Conservation (phyloP, 1,140 invertebrate genomes). For the Ceratina australensis region DNA sequence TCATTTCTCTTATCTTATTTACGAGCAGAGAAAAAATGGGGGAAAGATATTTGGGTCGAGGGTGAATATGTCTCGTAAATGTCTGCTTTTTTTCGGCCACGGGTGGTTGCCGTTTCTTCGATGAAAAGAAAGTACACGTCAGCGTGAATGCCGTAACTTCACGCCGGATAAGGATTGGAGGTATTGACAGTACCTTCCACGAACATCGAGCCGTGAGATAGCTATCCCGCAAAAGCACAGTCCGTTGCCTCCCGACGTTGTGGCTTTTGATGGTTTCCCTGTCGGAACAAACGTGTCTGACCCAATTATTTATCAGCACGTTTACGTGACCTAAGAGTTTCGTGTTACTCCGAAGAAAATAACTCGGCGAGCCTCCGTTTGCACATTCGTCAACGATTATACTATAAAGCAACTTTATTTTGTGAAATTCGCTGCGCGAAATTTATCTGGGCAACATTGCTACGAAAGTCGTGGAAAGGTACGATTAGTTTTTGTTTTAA, state of each 20-base stretch:
- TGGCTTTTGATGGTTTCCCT: conserved; percentile 9
- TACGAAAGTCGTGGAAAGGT: too few species aligned
- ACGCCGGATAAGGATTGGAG: conserved; percentile 34
- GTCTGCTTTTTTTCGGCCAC: not conserved
- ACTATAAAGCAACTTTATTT: too few species aligned
- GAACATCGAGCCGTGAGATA: conserved; percentile 4
- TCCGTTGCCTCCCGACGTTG: not conserved
- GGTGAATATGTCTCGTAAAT: not conserved
- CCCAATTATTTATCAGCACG: conserved; percentile 27
- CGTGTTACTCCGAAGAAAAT: not conserved
- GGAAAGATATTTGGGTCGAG: not conserved
- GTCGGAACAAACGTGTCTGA: conserved; percentile 21
- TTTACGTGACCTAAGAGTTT: not conserved
- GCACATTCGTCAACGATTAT: too few species aligned
- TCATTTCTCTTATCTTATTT: not conserved
- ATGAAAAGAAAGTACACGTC: conserved; percentile 25
- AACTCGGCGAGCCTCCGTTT: too few species aligned
- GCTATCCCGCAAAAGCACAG: conserved; percentile 6
- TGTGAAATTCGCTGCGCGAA: too few species aligned
- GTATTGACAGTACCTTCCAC: conserved; percentile 47
- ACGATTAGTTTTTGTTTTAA: too few species aligned
- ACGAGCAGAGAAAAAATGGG: not conserved
- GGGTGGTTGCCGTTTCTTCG: conserved; percentile 7
- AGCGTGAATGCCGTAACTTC: conserved; percentile 25
- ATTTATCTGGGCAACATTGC: too few species aligned